Evolutionary conservation across 2,113 vertebrate genomes (phyloP).

Genomic region (Thermophis baileyi): DNA sequence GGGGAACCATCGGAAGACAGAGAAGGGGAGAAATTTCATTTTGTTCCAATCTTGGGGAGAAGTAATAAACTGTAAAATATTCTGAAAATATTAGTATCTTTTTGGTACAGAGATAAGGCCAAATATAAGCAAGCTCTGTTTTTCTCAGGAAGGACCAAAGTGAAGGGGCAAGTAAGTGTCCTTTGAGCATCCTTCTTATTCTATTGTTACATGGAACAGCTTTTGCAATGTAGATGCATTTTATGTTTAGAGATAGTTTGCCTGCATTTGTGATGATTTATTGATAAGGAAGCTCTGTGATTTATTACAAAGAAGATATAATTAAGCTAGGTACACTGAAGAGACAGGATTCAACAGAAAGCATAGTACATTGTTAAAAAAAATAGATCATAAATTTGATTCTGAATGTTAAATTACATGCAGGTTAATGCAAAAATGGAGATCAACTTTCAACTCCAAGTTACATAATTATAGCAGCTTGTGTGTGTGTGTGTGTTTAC

Average conservation of each 20-base stretch:
- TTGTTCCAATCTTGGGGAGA: slow-evolving; percentile 44
- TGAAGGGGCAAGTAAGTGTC: slow-evolving; percentile 30
- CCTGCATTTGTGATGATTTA: slow-evolving; percentile 47
- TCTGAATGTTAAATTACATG: slow-evolving; percentile 45
- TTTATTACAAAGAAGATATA: slow-evolving; percentile 42
- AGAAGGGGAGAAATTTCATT: slow-evolving; percentile 33
- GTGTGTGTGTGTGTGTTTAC: slow-evolving; percentile 63
- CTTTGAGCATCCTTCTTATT: slow-evolving; percentile 35
- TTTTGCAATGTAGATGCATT: slow-evolving; percentile 36
- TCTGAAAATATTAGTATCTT: slow-evolving; percentile 41
- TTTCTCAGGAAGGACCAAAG: slow-evolving; percentile 46
- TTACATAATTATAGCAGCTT: slow-evolving; percentile 70
- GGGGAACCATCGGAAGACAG: slow-evolving; percentile 10
- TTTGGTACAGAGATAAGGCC: slow-evolving; percentile 30
- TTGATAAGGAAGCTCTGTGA: slow-evolving; percentile 59
- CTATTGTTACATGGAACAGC: slow-evolving; percentile 36
- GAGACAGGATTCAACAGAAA: slow-evolving; percentile 57
- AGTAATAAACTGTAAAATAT: slow-evolving; percentile 35
- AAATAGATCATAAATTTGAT: slow-evolving; percentile 44
- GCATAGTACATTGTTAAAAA: slow-evolving; percentile 53
- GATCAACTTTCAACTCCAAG: slow-evolving; percentile 46
- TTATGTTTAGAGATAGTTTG: slow-evolving; percentile 32
- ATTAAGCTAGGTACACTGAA: slow-evolving; percentile 51
- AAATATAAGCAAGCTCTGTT: slow-evolving; percentile 40
- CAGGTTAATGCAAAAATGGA: slow-evolving; percentile 53